Evolutionary conservation across 1,140 invertebrate species (phyloP), one percentile per base, ranked within the genome.

Genomic region (Helicoverpa armigera): DNA sequence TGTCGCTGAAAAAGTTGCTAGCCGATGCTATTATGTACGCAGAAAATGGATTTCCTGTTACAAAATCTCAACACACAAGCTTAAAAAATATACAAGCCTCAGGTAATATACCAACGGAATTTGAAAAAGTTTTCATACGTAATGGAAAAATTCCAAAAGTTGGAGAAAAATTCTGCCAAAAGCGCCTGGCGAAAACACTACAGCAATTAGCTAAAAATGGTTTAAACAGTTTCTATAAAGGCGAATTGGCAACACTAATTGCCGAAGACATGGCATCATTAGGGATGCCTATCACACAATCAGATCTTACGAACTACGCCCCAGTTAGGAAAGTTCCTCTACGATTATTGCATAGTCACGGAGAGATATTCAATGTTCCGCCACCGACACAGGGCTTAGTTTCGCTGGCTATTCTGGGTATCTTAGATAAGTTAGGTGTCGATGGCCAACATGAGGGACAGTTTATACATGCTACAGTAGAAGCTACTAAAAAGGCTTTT

Each of bases 401-500:
- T 83, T 94, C 93, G 2, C 79, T 94, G 67, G 80, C 87, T 29
- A 91, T 94, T 70, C 86, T 94, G 50, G 91, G 88, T 65, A 90
- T 94, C 31, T 85, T 94, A 81, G 92, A 94, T 63, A 88, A 88
- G 82, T 84, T 94, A 77, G 82, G 87, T 50, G 87, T 94, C 80
- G 87, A 92, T 74, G 92, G 92, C 29, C 82, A 87, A 85, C 69
- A 93, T 83, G 93, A 94, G 87, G 90, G 88, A 50, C 80, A 92
- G 87, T 92, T 94, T 84, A 88, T 94, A 83, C 93, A 94, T 76
- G 80, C 88, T 70, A 73, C 88, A 81, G 90, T 94, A 65, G 93
- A 94, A 90, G 91, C 92, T 79, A 94, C 93, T 77, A 94, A 94
- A 84, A 89, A 92, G 83, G 90, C 87, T 69, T 93, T 93, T 84